Conservation (phyloP, 2,888 invertebrate species). For the Lamproptera curius region DNA sequence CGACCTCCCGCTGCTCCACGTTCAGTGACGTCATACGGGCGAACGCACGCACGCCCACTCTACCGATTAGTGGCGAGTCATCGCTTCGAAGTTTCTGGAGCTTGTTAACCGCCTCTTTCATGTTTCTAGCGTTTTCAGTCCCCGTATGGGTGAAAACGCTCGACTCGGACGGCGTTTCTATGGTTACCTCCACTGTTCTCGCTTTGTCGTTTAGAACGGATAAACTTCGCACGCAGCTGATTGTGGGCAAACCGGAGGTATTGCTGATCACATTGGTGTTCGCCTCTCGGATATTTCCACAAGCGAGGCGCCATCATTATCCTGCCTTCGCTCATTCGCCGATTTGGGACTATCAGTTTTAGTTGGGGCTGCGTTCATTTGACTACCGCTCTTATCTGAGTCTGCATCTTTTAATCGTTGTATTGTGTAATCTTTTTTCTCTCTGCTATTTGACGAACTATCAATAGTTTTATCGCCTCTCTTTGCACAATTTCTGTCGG, state of each 20-base stretch:
- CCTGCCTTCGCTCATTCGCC: slow-evolving; percentile 39
- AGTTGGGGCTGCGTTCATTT: slow-evolving; percentile 8
- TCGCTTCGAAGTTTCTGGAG: slow-evolving; percentile 44
- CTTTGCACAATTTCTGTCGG: not conserved
- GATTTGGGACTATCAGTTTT: slow-evolving; percentile 29
- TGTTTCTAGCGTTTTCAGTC: slow-evolving; percentile 44
- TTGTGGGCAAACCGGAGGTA: slow-evolving; percentile 48
- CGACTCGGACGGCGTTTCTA: slow-evolving; percentile 40
- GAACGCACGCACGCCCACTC: slow-evolving; percentile 64
- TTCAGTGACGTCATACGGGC: slow-evolving; percentile 59
- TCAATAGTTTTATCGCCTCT: slow-evolving; percentile 14
- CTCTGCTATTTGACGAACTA: slow-evolving; percentile 29
- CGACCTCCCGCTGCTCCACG: slow-evolving; percentile 22
- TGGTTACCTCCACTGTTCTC: slow-evolving; percentile 38
- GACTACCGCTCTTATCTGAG: slow-evolving; percentile 19
- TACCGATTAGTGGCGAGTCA: slow-evolving; percentile 41
- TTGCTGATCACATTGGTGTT: slow-evolving; percentile 26
- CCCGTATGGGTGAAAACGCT: slow-evolving; percentile 53
- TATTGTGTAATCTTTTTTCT: slow-evolving; percentile 29
- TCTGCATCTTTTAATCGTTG: slow-evolving; percentile 29
- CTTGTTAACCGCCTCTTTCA: slow-evolving; percentile 49
- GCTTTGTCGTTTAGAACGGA: slow-evolving; percentile 33
- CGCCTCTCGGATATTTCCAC: slow-evolving; percentile 46
- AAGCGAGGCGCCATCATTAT: slow-evolving; percentile 54
- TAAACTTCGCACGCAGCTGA: slow-evolving; percentile 54